Conservation (phyloP, 1,140 invertebrate genomes). For the Drosophila quadrilineata region DNA sequence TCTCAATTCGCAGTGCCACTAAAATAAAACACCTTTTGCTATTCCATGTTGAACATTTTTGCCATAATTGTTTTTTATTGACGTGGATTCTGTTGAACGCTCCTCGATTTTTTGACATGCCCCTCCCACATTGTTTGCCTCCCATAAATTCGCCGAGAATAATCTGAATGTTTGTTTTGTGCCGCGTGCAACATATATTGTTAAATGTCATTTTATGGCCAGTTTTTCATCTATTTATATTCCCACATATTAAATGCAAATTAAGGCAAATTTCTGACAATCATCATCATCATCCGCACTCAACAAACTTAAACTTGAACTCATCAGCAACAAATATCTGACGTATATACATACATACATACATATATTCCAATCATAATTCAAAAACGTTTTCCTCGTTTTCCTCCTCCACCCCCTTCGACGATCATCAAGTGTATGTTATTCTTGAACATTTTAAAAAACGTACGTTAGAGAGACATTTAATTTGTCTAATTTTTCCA, state of each 20-base stretch:
- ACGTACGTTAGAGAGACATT: conserved; percentile 6
- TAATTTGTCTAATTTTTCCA: conserved; percentile 22
- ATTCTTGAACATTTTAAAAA: conserved; percentile 28
- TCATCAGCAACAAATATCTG: conserved; percentile 29
- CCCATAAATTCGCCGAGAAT: conserved; percentile 6
- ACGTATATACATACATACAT: too few species aligned
- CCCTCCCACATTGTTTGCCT: conserved; percentile 4
- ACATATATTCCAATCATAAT: too few species aligned
- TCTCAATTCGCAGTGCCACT: conserved; percentile 44
- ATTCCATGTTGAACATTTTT: conserved; percentile 16
- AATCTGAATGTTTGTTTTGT: conserved; percentile 32
- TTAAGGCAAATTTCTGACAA: neutral
- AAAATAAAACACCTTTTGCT: conserved; percentile 73
- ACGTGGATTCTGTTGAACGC: conserved; percentile 11
- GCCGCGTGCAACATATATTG: conserved; percentile 45
- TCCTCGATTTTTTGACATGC: conserved; percentile 1
- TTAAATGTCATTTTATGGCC: conserved; percentile 29
- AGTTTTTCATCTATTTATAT: conserved; percentile 24
- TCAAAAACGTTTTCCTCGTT: too few species aligned
- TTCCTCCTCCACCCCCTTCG: neutral
- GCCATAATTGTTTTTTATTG: conserved; percentile 26
- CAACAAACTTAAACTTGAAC: conserved; percentile 67
- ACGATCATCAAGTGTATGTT: conserved; percentile 10
- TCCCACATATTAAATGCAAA: neutral
- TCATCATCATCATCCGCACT: too few species aligned